Evolutionary conservation across 2,888 invertebrate genomes (phyloP), one percentile per base, ranked within the genome.

Genomic region (Antheraea assamensis): DNA sequence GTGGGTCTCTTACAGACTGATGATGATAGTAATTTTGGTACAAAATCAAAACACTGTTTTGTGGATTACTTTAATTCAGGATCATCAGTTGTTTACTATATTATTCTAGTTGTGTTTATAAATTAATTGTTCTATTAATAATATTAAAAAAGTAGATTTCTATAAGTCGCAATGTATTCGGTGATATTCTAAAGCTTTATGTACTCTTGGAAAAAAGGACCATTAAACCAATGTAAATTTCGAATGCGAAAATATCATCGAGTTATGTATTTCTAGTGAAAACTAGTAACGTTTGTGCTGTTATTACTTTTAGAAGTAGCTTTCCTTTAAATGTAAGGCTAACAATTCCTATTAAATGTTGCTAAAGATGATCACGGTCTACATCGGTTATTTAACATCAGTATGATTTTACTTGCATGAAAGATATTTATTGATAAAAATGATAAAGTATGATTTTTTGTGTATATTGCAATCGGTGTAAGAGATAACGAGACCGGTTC

Each of bases 401-500:
- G n/a, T 3, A 19, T n/a, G n/a, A 55, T 7, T 49, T 15, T 55
- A 19, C 3, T 52, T 3, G 21, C n/a, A 3, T 55, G 7, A 21
- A 21, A 21, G 1, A 17, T 52, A 55, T 8, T n/a, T n/a, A 55
- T 1, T 55, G n/a, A 8, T n/a, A n/a, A 24, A 5, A 19, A 0
- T 66, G 64, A 66, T 30, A 66, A 35, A 68, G 19, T 35, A 21
- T n/a, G 17, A 35, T 0, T 35, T 35, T 68, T n/a, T 35, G 35
- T 68, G 21, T 35, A 21, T 66, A 66, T 31, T 30, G 30, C 10
- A 68, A 35, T 68, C 10, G 68, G 3, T 68, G n/a, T 3, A 21
- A 68, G n/a, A 31, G 35, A 68, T 35, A 35, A 85, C 78, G 7
- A 83, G 83, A 84, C 85, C 86, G 82, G 87, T 88, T 87, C 84